Conservation (phyloP, 2,797 vertebrate genomes). For the Neosilurus hyrtlii region DNA sequence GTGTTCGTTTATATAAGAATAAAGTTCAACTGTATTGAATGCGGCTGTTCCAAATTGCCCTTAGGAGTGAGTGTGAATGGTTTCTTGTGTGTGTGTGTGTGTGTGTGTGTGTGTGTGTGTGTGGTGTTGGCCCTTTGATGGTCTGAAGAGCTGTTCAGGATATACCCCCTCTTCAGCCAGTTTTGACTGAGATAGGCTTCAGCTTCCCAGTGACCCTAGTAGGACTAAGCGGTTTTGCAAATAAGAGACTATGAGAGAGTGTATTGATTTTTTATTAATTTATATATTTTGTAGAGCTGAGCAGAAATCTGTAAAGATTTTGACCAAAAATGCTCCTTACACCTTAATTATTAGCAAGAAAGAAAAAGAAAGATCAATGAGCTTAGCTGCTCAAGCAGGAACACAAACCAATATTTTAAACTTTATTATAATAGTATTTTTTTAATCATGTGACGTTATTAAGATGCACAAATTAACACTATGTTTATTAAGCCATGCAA, state of each 20-base stretch:
- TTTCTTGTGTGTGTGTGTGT: too few species aligned
- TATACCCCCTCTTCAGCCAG: too few species aligned
- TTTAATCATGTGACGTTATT: background rate
- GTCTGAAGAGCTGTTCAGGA: too few species aligned
- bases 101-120: too few species aligned
- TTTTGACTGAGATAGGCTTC: too few species aligned
- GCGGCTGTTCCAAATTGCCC: too few species aligned
- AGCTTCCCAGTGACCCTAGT: too few species aligned
- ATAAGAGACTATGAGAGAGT: too few species aligned
- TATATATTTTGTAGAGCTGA: background rate
- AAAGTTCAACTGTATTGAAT: background rate
- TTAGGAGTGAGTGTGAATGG: too few species aligned
- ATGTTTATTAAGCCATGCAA: background rate
- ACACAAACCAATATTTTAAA: background rate
- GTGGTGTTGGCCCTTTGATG: too few species aligned
- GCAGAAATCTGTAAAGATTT: background rate
- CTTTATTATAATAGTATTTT: background rate
- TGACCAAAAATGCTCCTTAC: background rate
- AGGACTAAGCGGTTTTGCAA: too few species aligned
- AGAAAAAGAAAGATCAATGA: background rate
- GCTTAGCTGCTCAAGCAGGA: background rate
- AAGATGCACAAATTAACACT: background rate
- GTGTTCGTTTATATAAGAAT: background rate
- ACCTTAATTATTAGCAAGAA: background rate
- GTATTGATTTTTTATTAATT: too few species aligned